A percentile compares a stretch with the other conserved stretches of the same genome.
These are phyloP conservation scores for Xenopus tropicalis DNA, from an alignment of 2,113 vertebrate species.

Conservation along the genomic window UCB_Xtro_10.0 CM004448.2:25887501-25888000, in stretches of 20 bases:
- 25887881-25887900: too few relatives aligned
- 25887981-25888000: too few relatives aligned
- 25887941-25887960: too few relatives aligned
- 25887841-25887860: too few relatives aligned
- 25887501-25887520: constrained; percentile 1
- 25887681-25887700: constrained; percentile 18
- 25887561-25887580: constrained; percentile 18
- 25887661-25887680: constrained; percentile 3
- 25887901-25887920: too few relatives aligned
- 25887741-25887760: not conserved
- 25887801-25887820: not conserved
- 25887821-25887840: too few relatives aligned
- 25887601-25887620: not conserved
- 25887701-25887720: not conserved
- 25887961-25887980: too few relatives aligned
- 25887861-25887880: too few relatives aligned
- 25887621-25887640: constrained; percentile 24
- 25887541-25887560: constrained; percentile 25
- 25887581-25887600: constrained; percentile 6
- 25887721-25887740: not conserved
- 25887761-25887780: too few relatives aligned
- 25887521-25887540: constrained; percentile 7
- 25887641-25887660: not conserved
- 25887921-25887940: too few relatives aligned
- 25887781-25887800: not conserved